phyloP scores from a whole-genome alignment of 1,140 invertebrate species.

The Conus betulinus region DNA sequence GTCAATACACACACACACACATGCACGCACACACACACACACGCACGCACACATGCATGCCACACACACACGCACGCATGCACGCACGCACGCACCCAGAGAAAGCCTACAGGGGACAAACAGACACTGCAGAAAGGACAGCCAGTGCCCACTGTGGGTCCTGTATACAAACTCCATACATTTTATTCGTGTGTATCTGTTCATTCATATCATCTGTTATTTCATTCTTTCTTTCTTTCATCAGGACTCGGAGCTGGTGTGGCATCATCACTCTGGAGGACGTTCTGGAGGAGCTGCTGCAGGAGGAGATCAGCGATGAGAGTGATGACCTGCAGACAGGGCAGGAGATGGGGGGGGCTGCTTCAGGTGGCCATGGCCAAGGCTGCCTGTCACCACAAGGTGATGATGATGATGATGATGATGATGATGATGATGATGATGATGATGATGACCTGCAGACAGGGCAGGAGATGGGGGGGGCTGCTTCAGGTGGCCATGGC shows the following conservation, averaged over 20 bases:
- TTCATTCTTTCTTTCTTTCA: neutral
- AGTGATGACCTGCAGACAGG: slow-evolving; percentile 62
- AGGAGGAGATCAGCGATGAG: slow-evolving; percentile 74
- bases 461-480: slow-evolving; percentile 62
- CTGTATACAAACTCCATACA: neutral
- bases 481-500: slow-evolving; percentile 65
- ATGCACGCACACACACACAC: neutral
- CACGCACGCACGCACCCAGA: no score
- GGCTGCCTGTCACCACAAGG: neutral
- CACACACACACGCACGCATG: no score
- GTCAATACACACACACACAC: neutral
- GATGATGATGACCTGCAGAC: slow-evolving; percentile 69
- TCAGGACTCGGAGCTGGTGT: slow-evolving; percentile 38
- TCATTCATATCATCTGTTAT: no score
- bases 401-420: neutral
- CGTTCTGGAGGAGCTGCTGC: slow-evolving; percentile 73
- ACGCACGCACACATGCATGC: no score
- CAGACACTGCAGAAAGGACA: neutral
- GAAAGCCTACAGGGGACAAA: neutral
- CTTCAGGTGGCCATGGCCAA: slow-evolving; percentile 65
- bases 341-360: slow-evolving; percentile 62
- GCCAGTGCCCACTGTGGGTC: no score
- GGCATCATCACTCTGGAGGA: slow-evolving; percentile 74
- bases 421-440: neutral
- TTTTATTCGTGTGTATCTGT: neutral